Evolutionary conservation across 2,888 invertebrate genomes (phyloP).

Genomic region (Idaea dimidiata): DNA sequence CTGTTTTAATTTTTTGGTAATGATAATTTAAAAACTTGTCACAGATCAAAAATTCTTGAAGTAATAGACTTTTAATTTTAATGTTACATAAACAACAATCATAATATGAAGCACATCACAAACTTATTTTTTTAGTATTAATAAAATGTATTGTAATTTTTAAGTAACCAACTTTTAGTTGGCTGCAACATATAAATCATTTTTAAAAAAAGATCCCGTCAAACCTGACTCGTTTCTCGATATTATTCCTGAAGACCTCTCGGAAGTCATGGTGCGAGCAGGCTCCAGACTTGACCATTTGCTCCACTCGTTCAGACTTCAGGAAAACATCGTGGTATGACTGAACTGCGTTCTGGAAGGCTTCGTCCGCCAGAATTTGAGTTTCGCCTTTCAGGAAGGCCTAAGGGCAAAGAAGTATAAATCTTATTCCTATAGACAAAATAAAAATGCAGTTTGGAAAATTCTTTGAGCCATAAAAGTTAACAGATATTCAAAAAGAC

Average conservation of each 20-base stretch:
- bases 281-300: constrained; percentile 98
- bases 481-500: too few species aligned
- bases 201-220: constrained; percentile 17
- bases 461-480: too few species aligned
- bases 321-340: constrained; percentile 97
- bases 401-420: constrained; percentile 60
- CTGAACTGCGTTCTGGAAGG: constrained; percentile 99
- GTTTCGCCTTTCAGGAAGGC: constrained; percentile 98
- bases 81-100: neutral
- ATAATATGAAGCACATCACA: neutral
- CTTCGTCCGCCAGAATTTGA: constrained; percentile 98
- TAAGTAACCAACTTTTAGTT: too few species aligned
- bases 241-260: constrained; percentile 96
- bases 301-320: constrained; percentile 96
- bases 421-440: constrained; percentile 13
- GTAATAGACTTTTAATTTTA: neutral
- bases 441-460: too few species aligned
- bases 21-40: constrained; percentile 2
- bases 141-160: too few species aligned
- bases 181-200: neutral
- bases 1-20: neutral
- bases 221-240: constrained; percentile 97
- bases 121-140: neutral
- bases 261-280: constrained; percentile 99
- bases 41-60: neutral